Conservation (phyloP, 2,113 vertebrate genomes). For the Cettia cetti region DNA sequence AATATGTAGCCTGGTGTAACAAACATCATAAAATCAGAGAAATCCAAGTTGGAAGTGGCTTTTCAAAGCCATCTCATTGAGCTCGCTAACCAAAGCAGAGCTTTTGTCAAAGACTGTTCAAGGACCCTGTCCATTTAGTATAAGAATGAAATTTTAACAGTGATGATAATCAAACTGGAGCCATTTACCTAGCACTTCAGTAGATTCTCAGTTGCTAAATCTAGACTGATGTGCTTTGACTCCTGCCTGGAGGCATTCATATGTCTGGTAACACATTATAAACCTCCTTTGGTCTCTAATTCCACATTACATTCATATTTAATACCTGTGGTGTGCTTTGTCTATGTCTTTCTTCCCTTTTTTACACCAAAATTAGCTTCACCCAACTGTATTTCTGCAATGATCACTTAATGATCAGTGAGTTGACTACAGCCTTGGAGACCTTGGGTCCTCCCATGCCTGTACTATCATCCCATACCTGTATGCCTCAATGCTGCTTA, state of each 20-base stretch:
- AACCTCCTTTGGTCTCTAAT: neutral
- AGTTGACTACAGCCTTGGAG: neutral
- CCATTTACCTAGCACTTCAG: neutral
- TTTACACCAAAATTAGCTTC: neutral
- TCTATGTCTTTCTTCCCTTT: neutral
- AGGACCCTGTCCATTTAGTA: neutral
- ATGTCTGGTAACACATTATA: neutral
- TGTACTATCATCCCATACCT: neutral
- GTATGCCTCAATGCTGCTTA: neutral
- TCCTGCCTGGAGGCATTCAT: neutral
- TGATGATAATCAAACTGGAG: neutral
- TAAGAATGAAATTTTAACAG: neutral
- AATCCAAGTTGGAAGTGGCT: neutral
- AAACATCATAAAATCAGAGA: neutral
- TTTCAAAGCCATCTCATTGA: neutral
- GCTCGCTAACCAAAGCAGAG: neutral
- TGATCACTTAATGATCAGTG: neutral
- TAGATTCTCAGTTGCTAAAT: neutral
- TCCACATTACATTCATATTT: neutral
- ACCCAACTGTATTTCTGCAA: neutral
- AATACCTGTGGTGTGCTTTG: neutral
- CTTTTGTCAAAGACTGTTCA: neutral
- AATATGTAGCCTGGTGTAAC: neutral
- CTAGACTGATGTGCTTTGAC: neutral
- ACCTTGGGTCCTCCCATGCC: neutral